Evolutionary conservation across 2,888 invertebrate species (phyloP).

Genomic region (Drosophila neutralis): DNA sequence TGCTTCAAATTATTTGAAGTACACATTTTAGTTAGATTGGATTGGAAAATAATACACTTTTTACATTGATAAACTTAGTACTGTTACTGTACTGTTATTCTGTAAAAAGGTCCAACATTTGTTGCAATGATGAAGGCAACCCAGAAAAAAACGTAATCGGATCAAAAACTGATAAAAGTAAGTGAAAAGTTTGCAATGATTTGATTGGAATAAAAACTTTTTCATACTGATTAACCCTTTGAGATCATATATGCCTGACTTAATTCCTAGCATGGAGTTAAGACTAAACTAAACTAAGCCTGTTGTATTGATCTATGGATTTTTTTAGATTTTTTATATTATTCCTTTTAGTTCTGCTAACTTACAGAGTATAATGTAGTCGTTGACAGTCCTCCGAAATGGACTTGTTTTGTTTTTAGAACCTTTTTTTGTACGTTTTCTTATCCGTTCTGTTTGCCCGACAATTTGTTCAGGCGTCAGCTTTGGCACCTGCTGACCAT

Average conservation of each 20-base stretch:
- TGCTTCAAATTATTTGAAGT: not conserved
- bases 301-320: not conserved
- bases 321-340: not conserved
- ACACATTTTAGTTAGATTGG: not conserved
- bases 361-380: slow-evolving; percentile 13
- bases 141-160: not conserved
- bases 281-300: too few species aligned
- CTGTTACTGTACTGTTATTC: too few species aligned
- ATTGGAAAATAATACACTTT: not conserved
- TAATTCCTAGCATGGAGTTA: not conserved
- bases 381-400: not conserved
- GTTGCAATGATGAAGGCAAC: not conserved
- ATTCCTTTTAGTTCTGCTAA: not conserved
- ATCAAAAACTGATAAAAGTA: not conserved
- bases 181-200: not conserved
- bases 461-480: slow-evolving; percentile 75
- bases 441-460: slow-evolving; percentile 57
- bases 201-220: accelerated
- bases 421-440: slow-evolving; percentile 33
- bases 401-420: slow-evolving; percentile 3
- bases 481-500: slow-evolving; percentile 72
- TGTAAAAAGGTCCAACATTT: not conserved
- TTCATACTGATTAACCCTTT: not conserved
- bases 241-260: not conserved
- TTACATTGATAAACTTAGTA: not conserved